Evolutionary conservation across 64 coral and sea anemone genomes (phyloP).

Genomic region (Exaiptasia diaphana): DNA sequence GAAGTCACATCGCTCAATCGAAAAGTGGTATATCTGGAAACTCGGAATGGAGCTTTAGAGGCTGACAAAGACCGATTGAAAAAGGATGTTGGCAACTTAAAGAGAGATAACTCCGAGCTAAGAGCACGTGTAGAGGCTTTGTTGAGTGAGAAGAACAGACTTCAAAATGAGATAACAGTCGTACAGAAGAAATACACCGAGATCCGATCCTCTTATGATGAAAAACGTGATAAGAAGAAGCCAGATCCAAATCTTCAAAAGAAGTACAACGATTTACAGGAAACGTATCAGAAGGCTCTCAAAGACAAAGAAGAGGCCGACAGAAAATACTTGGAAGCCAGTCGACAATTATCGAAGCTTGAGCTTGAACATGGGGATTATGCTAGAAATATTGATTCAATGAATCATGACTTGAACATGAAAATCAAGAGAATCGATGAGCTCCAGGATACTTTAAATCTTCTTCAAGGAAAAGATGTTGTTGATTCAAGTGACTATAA

Average conservation of each 20-base stretch:
- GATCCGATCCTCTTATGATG: conserved; percentile 43
- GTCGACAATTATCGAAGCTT: conserved; percentile 58
- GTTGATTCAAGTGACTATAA: conserved; percentile 85
- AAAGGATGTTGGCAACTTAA: conserved; percentile 55
- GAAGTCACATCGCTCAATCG: conserved; percentile 74
- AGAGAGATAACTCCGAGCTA: conserved; percentile 75
- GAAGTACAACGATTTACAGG: conserved; percentile 77
- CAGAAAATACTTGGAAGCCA: conserved; percentile 59
- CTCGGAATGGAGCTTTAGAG: conserved; percentile 64
- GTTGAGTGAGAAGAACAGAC: conserved; percentile 65
- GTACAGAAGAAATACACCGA: conserved; percentile 79
- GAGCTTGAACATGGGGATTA: conserved; percentile 74
- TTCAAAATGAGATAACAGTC: conserved; percentile 68
- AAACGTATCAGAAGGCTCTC: conserved; percentile 60
- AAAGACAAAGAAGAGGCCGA: conserved; percentile 79
- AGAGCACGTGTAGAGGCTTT: conserved; percentile 77
- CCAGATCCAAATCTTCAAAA: conserved; percentile 57
- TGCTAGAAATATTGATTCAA: conserved; percentile 55
- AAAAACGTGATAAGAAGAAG: conserved; percentile 64
- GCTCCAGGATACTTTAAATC: conserved; percentile 65
- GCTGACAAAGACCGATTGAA: conserved; percentile 86
- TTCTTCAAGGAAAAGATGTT: conserved; percentile 79
- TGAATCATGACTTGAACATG: conserved; percentile 70
- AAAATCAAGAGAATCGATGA: conserved; percentile 72
- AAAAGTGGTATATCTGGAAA: conserved; percentile 66